Base-by-base conservation (phyloP, 2,888 invertebrate genomes). In the Autographa pulchrina region DNA sequence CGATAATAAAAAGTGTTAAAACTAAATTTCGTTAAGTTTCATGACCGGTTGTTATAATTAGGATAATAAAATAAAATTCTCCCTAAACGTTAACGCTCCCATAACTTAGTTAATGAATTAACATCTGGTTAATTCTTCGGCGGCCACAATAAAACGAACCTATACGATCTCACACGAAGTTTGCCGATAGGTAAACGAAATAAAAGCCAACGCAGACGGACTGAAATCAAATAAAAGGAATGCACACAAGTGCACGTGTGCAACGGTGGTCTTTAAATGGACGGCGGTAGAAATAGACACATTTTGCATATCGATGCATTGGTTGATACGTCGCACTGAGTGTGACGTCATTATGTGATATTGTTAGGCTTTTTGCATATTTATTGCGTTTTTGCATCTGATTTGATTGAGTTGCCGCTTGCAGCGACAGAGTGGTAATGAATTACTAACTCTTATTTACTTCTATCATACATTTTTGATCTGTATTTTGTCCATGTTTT, bases 101-200 rank as follows among this genome's bases (percentile, higher is more conserved):
- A 77, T 85, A 84, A 81, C 80, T 82, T 74, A 60, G 9, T 61
- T 63, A 68, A 83, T 86, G 87, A 87, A 88, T 81, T 88, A 89
- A 89, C 90, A 90, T 87, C 80, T 89, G 89, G 86, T 66, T 68
- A 72, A 78, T 85, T 82, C 83, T 86, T 78, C 70, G 68, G 74
- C 70, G 72, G 81, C 80, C 82, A 88, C 86, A 88, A 88, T 90
- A 90, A 89, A 86, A 82, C 72, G 80, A 84, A 84, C 70, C 65
- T 74, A 67, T 64, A 68, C 77, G 92, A 91, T 91, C 93, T 88
- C 93, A 93, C 93, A 90, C 91, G 89, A 86, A 88, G 93, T 81
- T 90, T 83, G 86, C 89, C 89, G 88, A 89, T 89, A 87, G 79
- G 84, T 85, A 86, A 86, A 88, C 84, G 85, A 88, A 92, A 92